These are phyloP conservation scores for Zelostemma sp. DNA, from an alignment of 1,140 invertebrate species.

Conservation along the genomic window DNA sequence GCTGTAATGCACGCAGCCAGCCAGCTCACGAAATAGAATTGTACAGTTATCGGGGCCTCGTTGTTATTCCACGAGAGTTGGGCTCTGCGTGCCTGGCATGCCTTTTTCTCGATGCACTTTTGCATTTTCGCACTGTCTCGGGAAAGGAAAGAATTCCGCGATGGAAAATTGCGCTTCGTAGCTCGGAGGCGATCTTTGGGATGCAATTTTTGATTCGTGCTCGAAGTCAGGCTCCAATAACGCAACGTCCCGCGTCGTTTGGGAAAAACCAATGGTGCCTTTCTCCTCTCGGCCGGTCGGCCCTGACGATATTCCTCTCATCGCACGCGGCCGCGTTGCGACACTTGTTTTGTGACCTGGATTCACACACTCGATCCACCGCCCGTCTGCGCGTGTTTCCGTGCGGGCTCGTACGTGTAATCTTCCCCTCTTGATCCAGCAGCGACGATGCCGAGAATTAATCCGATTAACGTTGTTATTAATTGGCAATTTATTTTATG, in stretches of 20 bases:
- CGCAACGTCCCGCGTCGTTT: too few relatives aligned
- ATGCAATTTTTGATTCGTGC: not conserved
- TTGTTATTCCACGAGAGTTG: constrained; percentile 35
- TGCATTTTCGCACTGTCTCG: constrained; percentile 14
- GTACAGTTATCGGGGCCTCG: constrained; percentile 43
- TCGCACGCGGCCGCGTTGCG: constrained; percentile 50
- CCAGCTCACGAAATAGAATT: constrained; percentile 15
- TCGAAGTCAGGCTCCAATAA: too few relatives aligned
- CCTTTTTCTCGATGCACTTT: constrained; percentile 25
- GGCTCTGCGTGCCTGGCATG: constrained; percentile 37
- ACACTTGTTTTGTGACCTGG: constrained; percentile 64
- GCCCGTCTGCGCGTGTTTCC: constrained; percentile 9
- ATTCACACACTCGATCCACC: constrained; percentile 50
- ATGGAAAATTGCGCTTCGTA: too few relatives aligned
- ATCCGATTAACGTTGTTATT: too few relatives aligned
- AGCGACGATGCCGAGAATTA: too few relatives aligned
- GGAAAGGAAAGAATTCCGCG: not conserved
- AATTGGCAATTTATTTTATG: too few relatives aligned
- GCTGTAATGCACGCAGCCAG: not conserved
- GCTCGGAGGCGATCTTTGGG: not conserved
- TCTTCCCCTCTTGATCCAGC: too few relatives aligned
- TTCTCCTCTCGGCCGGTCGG: constrained; percentile 32
- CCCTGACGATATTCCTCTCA: constrained; percentile 30
- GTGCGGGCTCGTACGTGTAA: too few relatives aligned
- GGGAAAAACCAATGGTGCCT: constrained; percentile 37